phyloP scores from a whole-genome alignment of 2,113 vertebrate genomes.

The Zeus faber region DNA sequence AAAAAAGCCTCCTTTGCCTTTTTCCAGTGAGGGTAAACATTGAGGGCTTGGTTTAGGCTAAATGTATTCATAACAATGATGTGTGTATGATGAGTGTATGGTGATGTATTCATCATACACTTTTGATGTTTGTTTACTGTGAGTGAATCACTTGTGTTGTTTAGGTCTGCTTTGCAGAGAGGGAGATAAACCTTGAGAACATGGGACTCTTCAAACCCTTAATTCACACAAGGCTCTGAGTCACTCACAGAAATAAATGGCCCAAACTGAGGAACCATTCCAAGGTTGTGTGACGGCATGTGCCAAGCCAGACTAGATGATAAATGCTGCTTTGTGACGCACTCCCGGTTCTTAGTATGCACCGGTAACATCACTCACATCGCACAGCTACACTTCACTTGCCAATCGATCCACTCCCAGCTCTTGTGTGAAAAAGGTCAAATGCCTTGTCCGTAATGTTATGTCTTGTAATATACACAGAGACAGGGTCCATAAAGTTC shows the following conservation, averaged over 20 bases:
- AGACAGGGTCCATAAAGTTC: conserved; percentile 43
- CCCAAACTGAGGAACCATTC: conserved; percentile 28
- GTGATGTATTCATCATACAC: too few species aligned
- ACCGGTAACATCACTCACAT: conserved; percentile 59
- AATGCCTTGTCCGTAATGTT: too few species aligned
- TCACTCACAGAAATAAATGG: conserved; percentile 50
- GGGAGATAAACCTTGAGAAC: conserved; percentile 24
- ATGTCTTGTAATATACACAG: conserved; percentile 50
- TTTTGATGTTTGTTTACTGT: conserved; percentile 2
- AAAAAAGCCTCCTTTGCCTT: too few species aligned
- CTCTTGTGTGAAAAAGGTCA: conserved; percentile 44
- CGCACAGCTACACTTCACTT: conserved; percentile 39
- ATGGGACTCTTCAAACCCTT: neutral
- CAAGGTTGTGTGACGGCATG: conserved; percentile 56
- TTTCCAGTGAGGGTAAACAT: too few species aligned
- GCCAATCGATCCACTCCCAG: conserved; percentile 49
- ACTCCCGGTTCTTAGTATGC: conserved; percentile 40
- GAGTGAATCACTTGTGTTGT: neutral
- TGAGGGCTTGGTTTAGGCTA: too few species aligned
- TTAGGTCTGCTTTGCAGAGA: conserved; percentile 19
- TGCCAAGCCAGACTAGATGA: conserved; percentile 42
- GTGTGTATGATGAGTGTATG: neutral
- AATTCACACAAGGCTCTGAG: conserved; percentile 8
- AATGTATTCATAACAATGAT: neutral
- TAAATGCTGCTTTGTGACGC: conserved; percentile 64